phyloP scores from a whole-genome alignment of 2,888 invertebrate genomes.

The Ophion ventricosus region DNA sequence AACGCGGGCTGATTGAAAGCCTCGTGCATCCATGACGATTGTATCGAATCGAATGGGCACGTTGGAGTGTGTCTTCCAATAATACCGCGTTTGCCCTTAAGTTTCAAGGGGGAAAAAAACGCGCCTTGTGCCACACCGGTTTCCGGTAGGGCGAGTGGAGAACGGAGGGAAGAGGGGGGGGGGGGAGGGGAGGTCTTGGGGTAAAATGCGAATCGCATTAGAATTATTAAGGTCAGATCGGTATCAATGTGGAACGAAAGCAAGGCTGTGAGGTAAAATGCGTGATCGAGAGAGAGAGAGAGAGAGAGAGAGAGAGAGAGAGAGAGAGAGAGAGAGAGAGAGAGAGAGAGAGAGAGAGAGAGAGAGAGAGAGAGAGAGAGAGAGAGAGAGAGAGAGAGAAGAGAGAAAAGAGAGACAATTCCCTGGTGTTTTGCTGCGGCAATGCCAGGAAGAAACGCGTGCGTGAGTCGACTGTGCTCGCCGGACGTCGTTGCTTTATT shows the following conservation, averaged over 20 bases:
- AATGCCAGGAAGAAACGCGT: slow-evolving; percentile 50
- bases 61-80: not conserved
- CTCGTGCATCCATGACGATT: not conserved
- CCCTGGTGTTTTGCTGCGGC: slow-evolving; percentile 6
- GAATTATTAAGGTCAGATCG: slow-evolving; percentile 76
- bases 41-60: not conserved
- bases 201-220: slow-evolving; percentile 62
- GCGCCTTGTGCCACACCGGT: not conserved
- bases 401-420: slow-evolving; percentile 36
- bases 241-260: slow-evolving; percentile 74
- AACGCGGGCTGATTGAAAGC: not conserved
- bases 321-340: slow-evolving; percentile 31
- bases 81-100: not conserved
- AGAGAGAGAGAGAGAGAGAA: slow-evolving; percentile 19
- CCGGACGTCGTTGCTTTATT: slow-evolving; percentile 61
- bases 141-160: no score
- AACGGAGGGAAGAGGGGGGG: no score
- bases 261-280: slow-evolving; percentile 64
- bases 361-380: slow-evolving; percentile 44
- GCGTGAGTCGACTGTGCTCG: slow-evolving; percentile 22
- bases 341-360: slow-evolving; percentile 44
- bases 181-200: not conserved
- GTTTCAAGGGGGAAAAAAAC: not conserved
- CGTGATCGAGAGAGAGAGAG: slow-evolving; percentile 64
- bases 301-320: slow-evolving; percentile 35